phyloP scores from a whole-genome alignment of 2,113 vertebrate species.

The Ictalurus punctatus region DNA sequence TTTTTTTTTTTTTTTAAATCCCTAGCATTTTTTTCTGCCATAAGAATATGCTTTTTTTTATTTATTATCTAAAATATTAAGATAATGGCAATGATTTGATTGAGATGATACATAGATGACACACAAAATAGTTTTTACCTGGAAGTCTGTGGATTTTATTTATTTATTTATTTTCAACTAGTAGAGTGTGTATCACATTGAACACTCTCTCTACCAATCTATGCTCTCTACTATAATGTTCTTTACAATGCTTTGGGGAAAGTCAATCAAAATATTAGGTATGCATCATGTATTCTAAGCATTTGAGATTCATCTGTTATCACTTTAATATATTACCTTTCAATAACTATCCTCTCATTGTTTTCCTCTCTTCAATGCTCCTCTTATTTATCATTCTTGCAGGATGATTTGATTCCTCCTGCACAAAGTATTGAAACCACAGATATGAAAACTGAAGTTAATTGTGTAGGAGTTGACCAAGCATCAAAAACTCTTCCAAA shows the following conservation, averaged over 20 bases:
- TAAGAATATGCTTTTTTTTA: neutral
- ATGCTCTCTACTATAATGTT: neutral
- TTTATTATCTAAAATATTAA: neutral
- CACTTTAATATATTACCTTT: neutral
- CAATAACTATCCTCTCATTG: neutral
- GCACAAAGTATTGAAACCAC: conserved; percentile 67
- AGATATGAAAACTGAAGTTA: conserved; percentile 62
- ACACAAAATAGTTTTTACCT: too few relatives aligned
- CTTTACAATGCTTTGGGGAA: neutral
- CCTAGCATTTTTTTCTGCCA: neutral
- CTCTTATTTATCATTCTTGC: conserved; percentile 25
- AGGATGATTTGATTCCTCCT: conserved; percentile 56
- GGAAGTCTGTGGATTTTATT: too few relatives aligned
- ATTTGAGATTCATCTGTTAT: neutral
- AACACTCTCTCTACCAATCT: neutral
- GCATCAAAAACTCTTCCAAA: conserved; percentile 74
- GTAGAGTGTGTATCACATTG: neutral
- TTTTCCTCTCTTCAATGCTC: neutral
- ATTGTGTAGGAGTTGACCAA: conserved; percentile 62
- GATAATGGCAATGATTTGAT: neutral
- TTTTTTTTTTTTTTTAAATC: neutral
- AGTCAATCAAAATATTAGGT: neutral
- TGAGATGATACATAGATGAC: neutral
- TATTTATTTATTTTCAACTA: neutral
- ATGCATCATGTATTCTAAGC: neutral